These are phyloP conservation scores for Atherinosoma microstoma DNA, from an alignment of 2,797 vertebrate genomes.

Conservation along the genomic window DNA sequence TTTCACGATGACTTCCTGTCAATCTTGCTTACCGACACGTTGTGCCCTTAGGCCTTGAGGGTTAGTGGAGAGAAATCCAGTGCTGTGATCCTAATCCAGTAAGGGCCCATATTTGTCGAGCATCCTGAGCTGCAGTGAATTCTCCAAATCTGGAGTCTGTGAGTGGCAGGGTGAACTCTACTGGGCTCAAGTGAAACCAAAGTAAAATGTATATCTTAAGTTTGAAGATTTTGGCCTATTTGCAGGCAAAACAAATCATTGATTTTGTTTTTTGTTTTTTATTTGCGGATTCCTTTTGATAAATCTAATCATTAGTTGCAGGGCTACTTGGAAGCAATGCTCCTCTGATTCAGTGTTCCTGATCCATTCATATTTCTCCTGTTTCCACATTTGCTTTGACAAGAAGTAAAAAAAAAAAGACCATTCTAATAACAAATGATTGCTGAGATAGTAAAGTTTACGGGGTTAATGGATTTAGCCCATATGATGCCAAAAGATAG, in stretches of 20 bases:
- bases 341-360: neutral
- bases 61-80: constrained; percentile 46
- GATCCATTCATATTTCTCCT: neutral
- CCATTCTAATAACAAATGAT: neutral
- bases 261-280: neutral
- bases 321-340: neutral
- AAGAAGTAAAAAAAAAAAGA: neutral
- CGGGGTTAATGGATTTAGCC: neutral
- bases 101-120: constrained; percentile 48
- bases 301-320: neutral
- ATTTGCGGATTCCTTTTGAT: neutral
- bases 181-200: constrained; percentile 18
- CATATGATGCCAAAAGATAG: neutral
- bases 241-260: neutral
- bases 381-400: constrained; percentile 1
- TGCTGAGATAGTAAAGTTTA: neutral
- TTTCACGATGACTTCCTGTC: constrained; percentile 72
- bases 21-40: constrained; percentile 62
- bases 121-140: constrained; percentile 31
- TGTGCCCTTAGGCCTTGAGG: constrained; percentile 59
- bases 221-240: neutral
- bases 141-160: constrained; percentile 27
- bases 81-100: constrained; percentile 71
- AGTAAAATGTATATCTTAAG: neutral
- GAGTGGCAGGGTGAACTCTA: constrained; percentile 38